phyloP scores from a whole-genome alignment of 2,113 vertebrate genomes.

The Amblyopsis rosae region DNA sequence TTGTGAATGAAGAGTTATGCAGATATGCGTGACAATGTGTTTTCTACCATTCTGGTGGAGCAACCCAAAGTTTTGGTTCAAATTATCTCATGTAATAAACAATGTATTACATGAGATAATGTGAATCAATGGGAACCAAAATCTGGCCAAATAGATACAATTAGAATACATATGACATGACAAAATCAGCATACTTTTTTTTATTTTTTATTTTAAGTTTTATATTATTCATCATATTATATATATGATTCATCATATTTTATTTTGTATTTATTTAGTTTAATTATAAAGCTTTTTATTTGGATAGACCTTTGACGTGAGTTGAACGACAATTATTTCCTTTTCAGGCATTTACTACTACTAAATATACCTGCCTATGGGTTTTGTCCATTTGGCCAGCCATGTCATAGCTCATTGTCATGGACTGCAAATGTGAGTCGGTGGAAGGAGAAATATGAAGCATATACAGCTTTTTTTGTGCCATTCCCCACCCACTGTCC shows the following conservation, averaged over 20 bases:
- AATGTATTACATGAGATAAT: slow-evolving; percentile 31
- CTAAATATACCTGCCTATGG: neutral
- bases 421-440: slow-evolving; percentile 6
- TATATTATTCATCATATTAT: too few species aligned
- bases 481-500: slow-evolving; percentile 21
- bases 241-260: too few species aligned
- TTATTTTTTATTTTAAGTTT: too few species aligned
- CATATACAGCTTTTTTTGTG: slow-evolving; percentile 22
- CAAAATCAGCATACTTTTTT: too few species aligned
- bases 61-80: too few species aligned
- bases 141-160: neutral
- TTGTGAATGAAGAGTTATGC: neutral
- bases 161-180: too few species aligned
- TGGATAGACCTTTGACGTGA: slow-evolving; percentile 41
- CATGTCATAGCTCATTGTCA: slow-evolving; percentile 25
- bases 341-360: neutral
- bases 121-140: slow-evolving; percentile 40
- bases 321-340: slow-evolving; percentile 21
- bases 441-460: slow-evolving; percentile 14
- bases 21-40: too few species aligned
- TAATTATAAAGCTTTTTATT: slow-evolving; percentile 38
- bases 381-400: neutral
- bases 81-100: too few species aligned
- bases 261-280: too few species aligned
- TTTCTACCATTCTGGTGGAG: too few species aligned